Evolutionary conservation across 2,888 invertebrate species (phyloP).

Genomic region (Lypha dubia): DNA sequence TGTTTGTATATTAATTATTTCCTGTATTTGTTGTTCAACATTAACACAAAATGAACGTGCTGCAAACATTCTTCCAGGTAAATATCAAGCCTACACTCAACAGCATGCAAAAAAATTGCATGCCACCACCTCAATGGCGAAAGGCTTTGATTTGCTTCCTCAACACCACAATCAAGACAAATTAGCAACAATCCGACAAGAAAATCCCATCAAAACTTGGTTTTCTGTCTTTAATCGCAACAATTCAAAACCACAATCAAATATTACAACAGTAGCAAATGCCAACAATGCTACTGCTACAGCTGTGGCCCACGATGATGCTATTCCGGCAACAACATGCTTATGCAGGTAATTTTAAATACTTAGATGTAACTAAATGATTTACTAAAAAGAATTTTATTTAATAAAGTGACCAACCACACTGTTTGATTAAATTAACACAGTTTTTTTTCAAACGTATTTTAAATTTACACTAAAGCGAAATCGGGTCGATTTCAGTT

Average conservation of each 20-base stretch:
- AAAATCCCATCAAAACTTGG: slow-evolving; percentile 84
- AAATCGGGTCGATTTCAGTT: too few relatives aligned
- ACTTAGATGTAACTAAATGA: slow-evolving; percentile 7
- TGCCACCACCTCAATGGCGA: slow-evolving; percentile 30
- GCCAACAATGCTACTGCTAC: slow-evolving; percentile 20
- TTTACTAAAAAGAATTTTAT: neutral
- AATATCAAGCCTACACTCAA: slow-evolving; percentile 80
- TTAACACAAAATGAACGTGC: slow-evolving; percentile 59
- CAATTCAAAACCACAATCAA: slow-evolving; percentile 82
- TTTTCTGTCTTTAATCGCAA: slow-evolving; percentile 87
- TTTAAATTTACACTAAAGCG: too few relatives aligned
- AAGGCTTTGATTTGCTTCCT: slow-evolving; percentile 43
- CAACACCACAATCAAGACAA: slow-evolving; percentile 52
- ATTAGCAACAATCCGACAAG: slow-evolving; percentile 74
- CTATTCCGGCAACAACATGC: slow-evolving; percentile 74
- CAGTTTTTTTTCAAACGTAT: slow-evolving; percentile 12
- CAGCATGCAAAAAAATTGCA: slow-evolving; percentile 63
- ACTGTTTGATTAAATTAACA: neutral
- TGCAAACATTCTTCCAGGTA: slow-evolving; percentile 76
- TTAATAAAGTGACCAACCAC: slow-evolving; percentile 9
- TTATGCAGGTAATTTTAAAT: slow-evolving; percentile 78
- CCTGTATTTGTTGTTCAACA: slow-evolving; percentile 77
- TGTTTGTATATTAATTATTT: slow-evolving; percentile 79
- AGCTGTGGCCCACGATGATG: slow-evolving; percentile 70
- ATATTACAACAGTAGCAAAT: slow-evolving; percentile 76